Conservation (phyloP, 2,113 vertebrate genomes). For the Eidolon helvum region DNA sequence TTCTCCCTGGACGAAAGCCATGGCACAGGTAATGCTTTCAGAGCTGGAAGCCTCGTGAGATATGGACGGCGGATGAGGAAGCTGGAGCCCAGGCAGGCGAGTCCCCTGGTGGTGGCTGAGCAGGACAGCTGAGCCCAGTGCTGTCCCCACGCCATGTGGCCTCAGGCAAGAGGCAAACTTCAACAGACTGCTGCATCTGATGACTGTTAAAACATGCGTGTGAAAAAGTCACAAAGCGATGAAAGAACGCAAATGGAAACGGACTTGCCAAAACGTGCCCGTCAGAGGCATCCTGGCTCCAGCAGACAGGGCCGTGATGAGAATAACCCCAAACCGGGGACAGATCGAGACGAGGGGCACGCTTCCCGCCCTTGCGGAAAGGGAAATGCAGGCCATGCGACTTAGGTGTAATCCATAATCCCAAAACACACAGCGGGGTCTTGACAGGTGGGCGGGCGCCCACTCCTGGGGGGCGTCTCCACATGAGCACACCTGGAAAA, state of each 20-base stretch:
- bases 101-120: not conserved
- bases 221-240: not conserved
- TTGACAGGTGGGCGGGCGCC: rapidly evolving
- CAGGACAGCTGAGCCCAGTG: not conserved
- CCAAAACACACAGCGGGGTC: not conserved
- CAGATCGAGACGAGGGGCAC: not conserved
- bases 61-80: not conserved
- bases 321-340: not conserved
- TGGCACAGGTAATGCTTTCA: not conserved
- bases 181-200: not conserved
- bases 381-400: not conserved
- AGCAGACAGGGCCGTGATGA: not conserved
- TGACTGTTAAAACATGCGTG: not conserved
- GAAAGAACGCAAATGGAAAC: not conserved
- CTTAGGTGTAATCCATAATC: not conserved
- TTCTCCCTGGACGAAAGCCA: not conserved
- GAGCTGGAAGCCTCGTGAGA: not conserved
- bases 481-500: rapidly evolving
- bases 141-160: rapidly evolving
- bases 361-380: not conserved
- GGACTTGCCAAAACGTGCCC: not conserved
- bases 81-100: not conserved
- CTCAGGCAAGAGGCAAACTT: not conserved
- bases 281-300: not conserved
- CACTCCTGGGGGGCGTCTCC: not conserved